phyloP scores from a whole-genome alignment of 2,888 invertebrate genomes.

The Netelia inedita region DNA sequence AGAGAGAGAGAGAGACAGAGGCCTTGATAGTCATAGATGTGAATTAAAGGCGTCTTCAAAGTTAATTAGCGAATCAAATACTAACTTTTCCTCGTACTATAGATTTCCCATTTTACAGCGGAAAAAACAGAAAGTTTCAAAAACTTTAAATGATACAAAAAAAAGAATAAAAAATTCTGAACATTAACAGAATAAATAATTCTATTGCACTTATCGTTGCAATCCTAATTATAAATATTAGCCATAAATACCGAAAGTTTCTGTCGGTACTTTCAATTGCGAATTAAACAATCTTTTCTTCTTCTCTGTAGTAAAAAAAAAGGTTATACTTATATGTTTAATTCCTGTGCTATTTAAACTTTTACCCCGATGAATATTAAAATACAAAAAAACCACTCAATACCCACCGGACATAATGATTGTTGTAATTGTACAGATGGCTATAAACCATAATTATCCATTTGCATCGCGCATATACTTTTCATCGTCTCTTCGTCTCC shows the following conservation, averaged over 20 bases:
- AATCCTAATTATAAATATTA: too few species aligned
- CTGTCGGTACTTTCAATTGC: too few species aligned
- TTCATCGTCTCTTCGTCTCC: background rate
- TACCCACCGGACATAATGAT: constrained; percentile 13
- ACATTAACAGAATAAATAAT: background rate
- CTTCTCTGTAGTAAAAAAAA: background rate
- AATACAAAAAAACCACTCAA: background rate
- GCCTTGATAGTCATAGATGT: constrained; percentile 47
- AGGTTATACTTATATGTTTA: too few species aligned
- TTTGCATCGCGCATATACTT: background rate
- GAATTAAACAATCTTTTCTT: background rate
- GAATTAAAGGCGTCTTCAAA: constrained; percentile 44
- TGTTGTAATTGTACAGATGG: constrained; percentile 9
- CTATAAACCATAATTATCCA: background rate
- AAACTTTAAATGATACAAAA: background rate
- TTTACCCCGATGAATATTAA: background rate
- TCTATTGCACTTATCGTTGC: too few species aligned
- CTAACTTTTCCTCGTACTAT: constrained; percentile 11
- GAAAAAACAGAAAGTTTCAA: background rate
- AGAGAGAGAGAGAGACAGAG: background rate
- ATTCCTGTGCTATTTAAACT: background rate
- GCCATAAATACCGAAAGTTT: too few species aligned
- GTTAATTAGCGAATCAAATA: constrained; percentile 6
- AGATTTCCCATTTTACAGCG: background rate
- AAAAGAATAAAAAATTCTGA: background rate